A percentile compares a stretch with the other conserved stretches of the same genome.
phyloP scores from a whole-genome alignment of 64 coral and sea anemone genomes.

The Astreopora myriophthalma region DNA sequence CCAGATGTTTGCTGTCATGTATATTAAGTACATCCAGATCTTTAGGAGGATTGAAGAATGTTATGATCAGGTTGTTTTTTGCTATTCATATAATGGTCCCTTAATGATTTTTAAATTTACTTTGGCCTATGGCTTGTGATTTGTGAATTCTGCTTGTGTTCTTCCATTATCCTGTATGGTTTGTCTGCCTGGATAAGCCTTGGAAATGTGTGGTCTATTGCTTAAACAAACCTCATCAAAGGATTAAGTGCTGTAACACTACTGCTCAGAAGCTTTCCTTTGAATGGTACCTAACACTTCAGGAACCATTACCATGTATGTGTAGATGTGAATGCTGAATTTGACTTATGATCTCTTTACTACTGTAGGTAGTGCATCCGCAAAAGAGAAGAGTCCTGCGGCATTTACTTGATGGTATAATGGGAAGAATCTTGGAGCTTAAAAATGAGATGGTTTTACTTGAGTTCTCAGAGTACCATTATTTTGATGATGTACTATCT shows the following conservation, averaged over 20 bases:
- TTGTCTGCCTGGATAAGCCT: too few species aligned
- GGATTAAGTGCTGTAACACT: too few species aligned
- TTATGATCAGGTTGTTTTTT: slow-evolving; percentile 88
- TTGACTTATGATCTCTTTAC: not conserved
- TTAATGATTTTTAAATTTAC: not conserved
- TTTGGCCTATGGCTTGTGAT: not conserved
- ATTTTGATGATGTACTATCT: slow-evolving; percentile 99
- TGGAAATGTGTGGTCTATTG: too few species aligned
- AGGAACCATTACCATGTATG: too few species aligned
- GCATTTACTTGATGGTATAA: slow-evolving; percentile 96
- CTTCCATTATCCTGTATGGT: too few species aligned
- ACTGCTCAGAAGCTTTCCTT: too few species aligned
- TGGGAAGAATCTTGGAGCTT: slow-evolving; percentile 97
- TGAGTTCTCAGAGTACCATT: slow-evolving; percentile 97
- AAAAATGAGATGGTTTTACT: slow-evolving; percentile 98
- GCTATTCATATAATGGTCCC: not conserved
- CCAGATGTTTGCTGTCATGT: slow-evolving; percentile 98
- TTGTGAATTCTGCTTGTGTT: too few species aligned
- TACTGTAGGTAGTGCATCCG: slow-evolving; percentile 94
- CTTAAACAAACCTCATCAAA: too few species aligned
- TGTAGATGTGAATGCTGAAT: too few species aligned
- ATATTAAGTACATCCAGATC: slow-evolving; percentile 98
- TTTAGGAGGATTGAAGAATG: slow-evolving; percentile 99
- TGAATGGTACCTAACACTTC: too few species aligned
- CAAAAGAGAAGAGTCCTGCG: slow-evolving; percentile 96